Evolutionary conservation across 2,888 invertebrate genomes (phyloP).

Genomic region (Pseudeuparius sepicola): DNA sequence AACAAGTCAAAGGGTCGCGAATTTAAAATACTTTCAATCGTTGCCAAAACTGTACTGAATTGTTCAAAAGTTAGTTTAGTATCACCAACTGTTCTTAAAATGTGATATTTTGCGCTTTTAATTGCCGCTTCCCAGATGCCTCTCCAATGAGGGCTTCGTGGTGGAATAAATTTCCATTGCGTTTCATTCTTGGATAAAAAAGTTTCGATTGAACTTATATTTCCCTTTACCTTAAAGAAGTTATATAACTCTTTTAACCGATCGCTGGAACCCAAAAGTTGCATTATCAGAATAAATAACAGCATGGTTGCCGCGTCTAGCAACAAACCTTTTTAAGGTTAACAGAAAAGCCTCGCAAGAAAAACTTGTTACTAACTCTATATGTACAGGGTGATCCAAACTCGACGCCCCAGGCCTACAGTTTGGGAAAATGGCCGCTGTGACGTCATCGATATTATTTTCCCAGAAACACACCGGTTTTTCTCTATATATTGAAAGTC

Average conservation of each 20-base stretch:
- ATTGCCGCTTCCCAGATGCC: slow-evolving; percentile 2
- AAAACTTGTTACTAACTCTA: slow-evolving; percentile 1
- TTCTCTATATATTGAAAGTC: too few relatives aligned
- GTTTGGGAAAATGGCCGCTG: too few relatives aligned
- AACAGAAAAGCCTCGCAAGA: not conserved
- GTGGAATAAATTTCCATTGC: slow-evolving; percentile 1
- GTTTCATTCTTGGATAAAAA: not conserved
- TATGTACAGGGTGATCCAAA: too few relatives aligned
- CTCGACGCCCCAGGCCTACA: too few relatives aligned
- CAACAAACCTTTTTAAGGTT: not conserved
- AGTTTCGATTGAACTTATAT: not conserved
- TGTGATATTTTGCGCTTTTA: slow-evolving; percentile 2
- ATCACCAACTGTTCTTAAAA: not conserved
- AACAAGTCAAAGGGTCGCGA: slow-evolving; percentile 2
- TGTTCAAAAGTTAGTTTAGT: slow-evolving; percentile 1
- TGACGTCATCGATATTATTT: too few relatives aligned
- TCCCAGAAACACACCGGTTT: too few relatives aligned
- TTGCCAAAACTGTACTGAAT: not conserved
- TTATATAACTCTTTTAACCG: slow-evolving; percentile 1
- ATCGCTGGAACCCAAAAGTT: not conserved
- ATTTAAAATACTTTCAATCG: not conserved
- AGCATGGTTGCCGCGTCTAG: not conserved
- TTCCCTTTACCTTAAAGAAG: slow-evolving; percentile 1
- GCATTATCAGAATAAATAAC: slow-evolving; percentile 1
- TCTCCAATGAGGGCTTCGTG: not conserved